Percentiles rank a stretch among this genome's conserved stretches.
Evolutionary conservation across 2,113 vertebrate genomes (phyloP).

Genomic region (Panthera tigris): DNA sequence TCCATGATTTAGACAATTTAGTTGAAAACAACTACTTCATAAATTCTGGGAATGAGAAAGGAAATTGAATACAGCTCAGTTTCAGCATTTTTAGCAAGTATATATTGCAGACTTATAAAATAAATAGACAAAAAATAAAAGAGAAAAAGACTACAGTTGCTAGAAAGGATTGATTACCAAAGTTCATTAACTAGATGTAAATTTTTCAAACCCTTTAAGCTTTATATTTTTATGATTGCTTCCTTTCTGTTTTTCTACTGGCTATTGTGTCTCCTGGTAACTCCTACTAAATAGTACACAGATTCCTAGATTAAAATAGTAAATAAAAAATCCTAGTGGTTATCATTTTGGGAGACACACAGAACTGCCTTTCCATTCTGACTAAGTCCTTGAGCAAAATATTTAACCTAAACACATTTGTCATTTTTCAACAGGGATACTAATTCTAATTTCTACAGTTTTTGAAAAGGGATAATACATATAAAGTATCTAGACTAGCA

Average conservation of each 20-base stretch:
- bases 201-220: background rate
- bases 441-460: background rate
- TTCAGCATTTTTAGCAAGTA: background rate
- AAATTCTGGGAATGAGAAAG: conserved; percentile 36
- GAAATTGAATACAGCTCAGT: conserved; percentile 3
- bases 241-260: background rate
- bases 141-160: background rate
- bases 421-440: background rate
- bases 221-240: background rate
- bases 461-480: background rate
- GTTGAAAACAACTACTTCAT: conserved; percentile 42
- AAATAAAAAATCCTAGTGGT: background rate
- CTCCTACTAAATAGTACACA: background rate
- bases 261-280: background rate
- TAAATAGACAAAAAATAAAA: background rate
- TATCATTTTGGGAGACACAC: background rate
- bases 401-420: background rate
- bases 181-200: background rate
- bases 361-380: background rate
- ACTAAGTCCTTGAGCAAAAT: background rate
- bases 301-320: background rate
- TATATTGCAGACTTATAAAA: background rate
- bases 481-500: background rate
- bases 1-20: conserved; percentile 60
- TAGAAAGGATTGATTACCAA: background rate